Evolutionary conservation across 2,113 vertebrate genomes (phyloP), one percentile per base, ranked within the genome.

Genomic region (Blennius ocellaris): DNA sequence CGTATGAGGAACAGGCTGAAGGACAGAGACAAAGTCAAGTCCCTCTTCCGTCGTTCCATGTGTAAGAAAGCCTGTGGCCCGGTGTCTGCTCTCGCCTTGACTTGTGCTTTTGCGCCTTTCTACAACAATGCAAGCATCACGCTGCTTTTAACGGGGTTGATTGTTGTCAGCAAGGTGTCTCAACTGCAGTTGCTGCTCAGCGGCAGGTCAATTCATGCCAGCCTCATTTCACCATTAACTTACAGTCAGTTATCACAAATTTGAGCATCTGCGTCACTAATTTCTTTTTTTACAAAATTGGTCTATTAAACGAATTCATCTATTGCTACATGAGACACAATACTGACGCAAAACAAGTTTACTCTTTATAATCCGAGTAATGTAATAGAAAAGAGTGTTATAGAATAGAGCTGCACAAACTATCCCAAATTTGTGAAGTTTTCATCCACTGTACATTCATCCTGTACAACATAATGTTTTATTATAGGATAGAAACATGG

Each of bases 1-100:
- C 88, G 82, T 69, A 84, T 90, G 77, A 90, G 86, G 88, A 90
- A 76, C 85, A 86, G 78, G 50, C 89, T 88, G 78, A 91, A 89
- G 90, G 86, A 91, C 83, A 89, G 78, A 87, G 89, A 90, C 80
- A 91, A 83, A 91, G 84, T 88, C 90, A 91, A 87, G 84, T 90
- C 87, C 80, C 57, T 93, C 85, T 89, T 93, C 76, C 89, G 75
- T 44, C 90, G 87, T 74, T 91, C 92, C 69, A 77, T 87, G 83
- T 92, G 92, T 93, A 93, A 93, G 92, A 82, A 81, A 73, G 50
- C 78, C 51, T 65, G 47, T 30, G 44, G 56, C 68, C 45, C n/a
- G 5, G 5, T n/a, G 37, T 82, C 69, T 68, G 2, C 48, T 36
- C 36, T 73, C 63, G 71, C 73, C 12, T 57, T 66, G 1, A 53